Percentiles rank a stretch among this genome's conserved stretches.
phyloP scores from a whole-genome alignment of 2,113 vertebrate species.

The Colaptes auratus region DNA sequence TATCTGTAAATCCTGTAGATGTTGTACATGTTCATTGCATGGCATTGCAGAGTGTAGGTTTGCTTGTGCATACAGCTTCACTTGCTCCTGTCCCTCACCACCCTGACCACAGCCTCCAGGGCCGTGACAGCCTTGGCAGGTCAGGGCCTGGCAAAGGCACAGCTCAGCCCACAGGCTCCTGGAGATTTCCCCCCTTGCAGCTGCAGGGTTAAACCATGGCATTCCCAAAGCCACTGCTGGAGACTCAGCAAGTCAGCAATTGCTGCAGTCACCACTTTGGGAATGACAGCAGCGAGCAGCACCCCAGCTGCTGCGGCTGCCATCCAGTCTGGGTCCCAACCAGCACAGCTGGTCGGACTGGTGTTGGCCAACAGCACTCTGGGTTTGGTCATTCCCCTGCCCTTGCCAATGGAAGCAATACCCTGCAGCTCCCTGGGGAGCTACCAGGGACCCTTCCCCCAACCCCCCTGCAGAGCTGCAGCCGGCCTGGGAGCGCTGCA shows the following conservation, averaged over 20 bases:
- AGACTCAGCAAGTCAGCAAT: conserved; percentile 35
- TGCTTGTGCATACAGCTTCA: too few relatives aligned
- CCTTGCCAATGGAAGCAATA: neutral
- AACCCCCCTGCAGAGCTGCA: accelerated
- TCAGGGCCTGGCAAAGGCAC: neutral
- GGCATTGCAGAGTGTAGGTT: too few relatives aligned
- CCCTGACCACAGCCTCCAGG: accelerated
- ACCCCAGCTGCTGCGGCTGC: neutral
- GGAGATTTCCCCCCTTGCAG: neutral
- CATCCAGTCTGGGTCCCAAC: conserved; percentile 60
- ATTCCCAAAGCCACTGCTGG: conserved; percentile 25
- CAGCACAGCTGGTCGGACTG: conserved; percentile 55
- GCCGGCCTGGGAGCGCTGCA: neutral
- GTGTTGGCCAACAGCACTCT: conserved; percentile 57
- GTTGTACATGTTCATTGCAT: too few relatives aligned
- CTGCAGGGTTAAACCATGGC: neutral
- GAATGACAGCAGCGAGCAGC: conserved; percentile 27
- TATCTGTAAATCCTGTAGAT: too few relatives aligned
- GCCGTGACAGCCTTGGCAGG: neutral
- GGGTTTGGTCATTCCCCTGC: conserved; percentile 18
- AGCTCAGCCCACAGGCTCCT: neutral
- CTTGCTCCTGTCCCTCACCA: neutral
- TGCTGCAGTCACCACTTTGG: conserved; percentile 38
- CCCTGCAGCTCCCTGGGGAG: neutral
- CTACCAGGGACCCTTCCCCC: neutral